Percentiles rank a stretch among this genome's conserved stretches.
These are phyloP conservation scores for Gadus macrocephalus DNA, from an alignment of 2,113 vertebrate genomes.

Conservation along the genomic window DNA sequence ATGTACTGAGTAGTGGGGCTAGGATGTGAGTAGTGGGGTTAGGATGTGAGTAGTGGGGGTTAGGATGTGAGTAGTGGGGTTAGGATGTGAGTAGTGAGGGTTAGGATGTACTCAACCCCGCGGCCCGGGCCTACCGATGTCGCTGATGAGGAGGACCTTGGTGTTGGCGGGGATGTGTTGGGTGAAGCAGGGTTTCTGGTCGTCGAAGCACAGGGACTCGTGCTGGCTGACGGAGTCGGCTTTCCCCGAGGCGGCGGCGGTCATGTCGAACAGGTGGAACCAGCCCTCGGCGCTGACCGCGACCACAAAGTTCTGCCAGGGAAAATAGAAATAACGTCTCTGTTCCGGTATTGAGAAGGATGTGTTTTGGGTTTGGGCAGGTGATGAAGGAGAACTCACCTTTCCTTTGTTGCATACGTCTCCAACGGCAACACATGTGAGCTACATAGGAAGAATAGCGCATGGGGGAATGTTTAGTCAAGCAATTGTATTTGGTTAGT, in stretches of 20 bases:
- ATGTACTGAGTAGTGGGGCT: too few species aligned
- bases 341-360: too few species aligned
- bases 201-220: conserved; percentile 74
- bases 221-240: conserved; percentile 80
- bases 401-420: conserved; percentile 95
- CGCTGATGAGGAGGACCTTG: conserved; percentile 94
- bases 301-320: conserved; percentile 85
- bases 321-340: neutral
- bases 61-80: too few species aligned
- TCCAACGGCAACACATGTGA: conserved; percentile 91
- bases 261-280: conserved; percentile 94
- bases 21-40: too few species aligned
- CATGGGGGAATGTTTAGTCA: too few species aligned
- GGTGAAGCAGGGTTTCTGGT: conserved; percentile 86
- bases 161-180: conserved; percentile 98
- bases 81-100: too few species aligned
- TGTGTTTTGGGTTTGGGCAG: too few species aligned
- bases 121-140: conserved; percentile 89
- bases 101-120: neutral
- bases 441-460: conserved; percentile 60
- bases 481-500: too few species aligned
- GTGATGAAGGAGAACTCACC: conserved; percentile 66
- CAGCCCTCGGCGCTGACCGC: conserved; percentile 93
- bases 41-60: too few species aligned
- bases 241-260: conserved; percentile 68